These are phyloP conservation scores for Cetoscarus ocellatus DNA, from an alignment of 2,797 vertebrate genomes.

Conservation along the genomic window DNA sequence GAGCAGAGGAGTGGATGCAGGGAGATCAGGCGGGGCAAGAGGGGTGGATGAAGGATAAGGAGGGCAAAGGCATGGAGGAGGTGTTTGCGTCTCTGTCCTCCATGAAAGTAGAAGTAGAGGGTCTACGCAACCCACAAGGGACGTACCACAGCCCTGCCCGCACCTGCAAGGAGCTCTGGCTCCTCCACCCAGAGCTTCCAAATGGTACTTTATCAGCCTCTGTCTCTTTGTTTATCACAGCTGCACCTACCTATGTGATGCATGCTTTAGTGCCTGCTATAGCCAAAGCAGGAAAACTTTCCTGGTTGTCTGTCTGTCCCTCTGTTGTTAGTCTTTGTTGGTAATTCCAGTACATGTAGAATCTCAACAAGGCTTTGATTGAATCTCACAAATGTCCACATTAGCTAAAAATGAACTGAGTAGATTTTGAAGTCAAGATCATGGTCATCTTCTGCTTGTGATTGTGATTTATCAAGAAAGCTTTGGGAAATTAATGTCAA, in stretches of 20 bases:
- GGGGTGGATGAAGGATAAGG: conserved; percentile 78
- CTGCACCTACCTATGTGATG: not conserved
- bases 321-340: not conserved
- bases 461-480: too few species aligned
- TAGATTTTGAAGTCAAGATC: too few species aligned
- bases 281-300: not conserved
- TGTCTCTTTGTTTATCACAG: not conserved
- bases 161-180: conserved; percentile 97
- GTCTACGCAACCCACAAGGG: conserved; percentile 93
- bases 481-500: too few species aligned
- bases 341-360: too few species aligned
- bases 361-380: too few species aligned
- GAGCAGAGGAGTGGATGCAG: conserved; percentile 66
- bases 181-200: conserved; percentile 90
- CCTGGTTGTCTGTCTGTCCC: not conserved
- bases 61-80: conserved; percentile 93
- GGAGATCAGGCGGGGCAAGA: conserved; percentile 74
- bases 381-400: too few species aligned
- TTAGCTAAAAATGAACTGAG: too few species aligned
- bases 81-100: conserved; percentile 95
- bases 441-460: too few species aligned
- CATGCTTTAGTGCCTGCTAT: too few species aligned
- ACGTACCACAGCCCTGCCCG: conserved; percentile 93
- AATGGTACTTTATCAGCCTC: conserved; percentile 83
- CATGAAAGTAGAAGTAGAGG: conserved; percentile 95